phyloP scores from a whole-genome alignment of 2,797 vertebrate genomes.

The Podarcis siculus region DNA sequence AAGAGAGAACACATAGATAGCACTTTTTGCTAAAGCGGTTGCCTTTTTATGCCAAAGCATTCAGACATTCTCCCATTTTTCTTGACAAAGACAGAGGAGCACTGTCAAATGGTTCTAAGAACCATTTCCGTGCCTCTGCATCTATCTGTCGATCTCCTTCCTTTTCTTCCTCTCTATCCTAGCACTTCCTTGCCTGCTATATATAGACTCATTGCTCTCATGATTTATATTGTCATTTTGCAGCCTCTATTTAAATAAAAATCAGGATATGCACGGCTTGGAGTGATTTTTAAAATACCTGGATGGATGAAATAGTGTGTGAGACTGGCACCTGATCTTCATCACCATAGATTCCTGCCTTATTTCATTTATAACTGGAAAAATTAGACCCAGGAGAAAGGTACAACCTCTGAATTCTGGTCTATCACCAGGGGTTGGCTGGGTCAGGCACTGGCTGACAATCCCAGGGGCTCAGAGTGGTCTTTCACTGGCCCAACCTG shows the following conservation, averaged over 20 bases:
- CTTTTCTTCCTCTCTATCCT: constrained; percentile 34
- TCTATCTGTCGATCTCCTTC: constrained; percentile 49
- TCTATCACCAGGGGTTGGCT: too few species aligned
- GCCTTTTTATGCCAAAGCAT: constrained; percentile 42
- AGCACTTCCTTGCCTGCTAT: constrained; percentile 47
- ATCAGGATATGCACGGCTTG: constrained; percentile 1
- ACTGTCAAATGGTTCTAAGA: constrained; percentile 48
- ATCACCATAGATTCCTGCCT: not conserved
- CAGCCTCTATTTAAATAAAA: constrained; percentile 24
- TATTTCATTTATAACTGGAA: not conserved
- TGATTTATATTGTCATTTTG: constrained; percentile 55
- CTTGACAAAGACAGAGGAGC: constrained; percentile 55
- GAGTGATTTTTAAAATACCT: constrained; percentile 23
- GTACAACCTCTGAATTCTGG: too few species aligned
- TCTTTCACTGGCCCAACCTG: too few species aligned
- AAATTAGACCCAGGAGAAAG: not conserved
- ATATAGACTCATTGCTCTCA: constrained; percentile 43
- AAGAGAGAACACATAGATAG: constrained; percentile 3
- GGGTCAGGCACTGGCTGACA: too few species aligned
- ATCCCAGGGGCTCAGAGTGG: too few species aligned
- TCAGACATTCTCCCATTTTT: constrained; percentile 50
- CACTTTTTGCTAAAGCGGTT: constrained; percentile 40
- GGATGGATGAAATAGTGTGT: not conserved
- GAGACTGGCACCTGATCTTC: not conserved
- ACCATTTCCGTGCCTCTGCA: constrained; percentile 48